These are phyloP conservation scores for Drosophila willistoni DNA, from an alignment of 1,140 invertebrate genomes.

Conservation along the genomic window DNA sequence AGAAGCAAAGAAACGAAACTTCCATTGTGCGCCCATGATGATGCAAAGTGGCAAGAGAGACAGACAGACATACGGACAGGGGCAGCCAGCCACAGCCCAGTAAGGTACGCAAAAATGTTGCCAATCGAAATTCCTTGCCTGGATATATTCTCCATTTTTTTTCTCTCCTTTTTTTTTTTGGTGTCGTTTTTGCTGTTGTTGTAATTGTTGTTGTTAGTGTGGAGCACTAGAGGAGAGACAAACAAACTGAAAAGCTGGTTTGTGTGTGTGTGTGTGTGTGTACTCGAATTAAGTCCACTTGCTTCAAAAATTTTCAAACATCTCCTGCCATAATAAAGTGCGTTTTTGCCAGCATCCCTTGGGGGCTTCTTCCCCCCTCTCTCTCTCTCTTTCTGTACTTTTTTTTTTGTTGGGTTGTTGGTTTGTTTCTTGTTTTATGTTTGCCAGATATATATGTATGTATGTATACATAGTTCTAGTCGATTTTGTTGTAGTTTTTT, in stretches of 20 bases:
- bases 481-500: conserved; percentile 18
- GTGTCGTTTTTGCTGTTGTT: background rate
- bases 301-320: conserved; percentile 67
- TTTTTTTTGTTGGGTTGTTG: conserved; percentile 11
- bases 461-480: background rate
- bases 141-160: conserved; percentile 27
- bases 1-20: background rate
- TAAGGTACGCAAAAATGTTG: conserved; percentile 77
- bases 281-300: conserved; percentile 75
- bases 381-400: background rate
- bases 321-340: conserved; percentile 72
- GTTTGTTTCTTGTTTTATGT: conserved; percentile 3
- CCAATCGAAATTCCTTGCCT: conserved; percentile 70
- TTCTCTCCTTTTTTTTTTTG: conserved; percentile 13
- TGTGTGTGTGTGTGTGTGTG: conserved; percentile 22
- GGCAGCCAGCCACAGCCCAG: conserved; percentile 36
- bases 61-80: background rate
- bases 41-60: conserved; percentile 13
- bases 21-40: background rate
- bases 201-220: conserved; percentile 37
- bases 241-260: conserved; percentile 29
- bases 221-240: background rate
- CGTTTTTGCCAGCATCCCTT: conserved; percentile 47
- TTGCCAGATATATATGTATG: background rate
- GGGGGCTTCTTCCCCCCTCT: background rate